These are phyloP conservation scores for Neopelma chrysocephalum DNA, from an alignment of 2,797 vertebrate species.

Conservation along the genomic window DNA sequence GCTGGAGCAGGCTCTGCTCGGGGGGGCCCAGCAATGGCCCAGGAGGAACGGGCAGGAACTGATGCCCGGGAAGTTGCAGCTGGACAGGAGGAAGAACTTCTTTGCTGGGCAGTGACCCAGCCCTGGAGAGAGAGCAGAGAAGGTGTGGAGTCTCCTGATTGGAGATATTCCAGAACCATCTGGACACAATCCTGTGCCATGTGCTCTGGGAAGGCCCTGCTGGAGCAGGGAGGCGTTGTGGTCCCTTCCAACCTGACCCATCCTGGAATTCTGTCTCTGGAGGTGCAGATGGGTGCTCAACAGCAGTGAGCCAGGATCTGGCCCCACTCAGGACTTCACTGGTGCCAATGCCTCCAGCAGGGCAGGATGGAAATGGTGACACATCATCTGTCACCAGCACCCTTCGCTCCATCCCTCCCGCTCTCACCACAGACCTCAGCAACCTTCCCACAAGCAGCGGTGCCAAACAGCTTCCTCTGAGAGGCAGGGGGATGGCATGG, in stretches of 20 bases:
- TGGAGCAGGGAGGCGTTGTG: neutral
- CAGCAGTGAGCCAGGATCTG: rapidly evolving
- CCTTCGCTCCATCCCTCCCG: neutral
- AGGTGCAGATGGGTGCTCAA: neutral
- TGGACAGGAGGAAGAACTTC: neutral
- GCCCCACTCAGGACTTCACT: rapidly evolving
- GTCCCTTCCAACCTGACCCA: neutral
- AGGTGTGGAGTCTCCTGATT: neutral
- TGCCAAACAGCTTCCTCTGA: neutral
- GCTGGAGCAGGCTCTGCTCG: neutral
- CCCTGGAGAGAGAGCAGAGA: neutral
- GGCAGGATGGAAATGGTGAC: rapidly evolving
- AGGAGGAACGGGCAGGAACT: neutral
- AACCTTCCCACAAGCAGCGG: neutral
- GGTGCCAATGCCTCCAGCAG: neutral
- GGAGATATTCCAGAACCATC: rapidly evolving
- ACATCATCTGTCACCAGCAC: rapidly evolving
- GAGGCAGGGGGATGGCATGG: neutral
- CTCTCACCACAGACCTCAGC: neutral
- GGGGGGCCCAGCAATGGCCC: neutral
- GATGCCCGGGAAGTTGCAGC: neutral
- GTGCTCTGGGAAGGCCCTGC: neutral
- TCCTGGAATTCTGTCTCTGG: neutral
- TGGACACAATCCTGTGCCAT: neutral
- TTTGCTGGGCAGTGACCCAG: neutral